These are phyloP conservation scores for Donacobius atricapilla DNA, from an alignment of 2,113 vertebrate species.

Conservation along the genomic window DNA sequence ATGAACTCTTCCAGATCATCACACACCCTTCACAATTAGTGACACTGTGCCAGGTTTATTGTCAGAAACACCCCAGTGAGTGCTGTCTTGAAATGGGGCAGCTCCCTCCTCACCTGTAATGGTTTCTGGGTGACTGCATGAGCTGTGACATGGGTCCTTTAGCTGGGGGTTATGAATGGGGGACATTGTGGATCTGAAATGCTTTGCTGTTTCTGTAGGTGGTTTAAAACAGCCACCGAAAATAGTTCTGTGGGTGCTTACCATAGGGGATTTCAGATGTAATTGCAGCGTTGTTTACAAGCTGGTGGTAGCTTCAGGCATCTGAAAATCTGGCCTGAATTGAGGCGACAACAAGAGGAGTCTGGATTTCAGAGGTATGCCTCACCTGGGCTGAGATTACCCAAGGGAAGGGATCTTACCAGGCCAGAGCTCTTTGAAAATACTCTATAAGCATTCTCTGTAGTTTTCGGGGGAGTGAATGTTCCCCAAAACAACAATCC, in stretches of 20 bases:
- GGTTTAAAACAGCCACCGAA: neutral
- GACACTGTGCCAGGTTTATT: neutral
- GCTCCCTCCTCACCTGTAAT: neutral
- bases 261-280: neutral
- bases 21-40: neutral
- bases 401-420: neutral
- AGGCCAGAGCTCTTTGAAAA: neutral
- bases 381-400: rapidly evolving
- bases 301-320: neutral
- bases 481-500: neutral
- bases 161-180: neutral
- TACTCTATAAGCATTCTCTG: neutral
- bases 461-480: neutral
- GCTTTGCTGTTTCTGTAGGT: neutral
- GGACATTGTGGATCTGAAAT: neutral
- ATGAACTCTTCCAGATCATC: neutral
- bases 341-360: neutral
- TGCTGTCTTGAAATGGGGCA: neutral
- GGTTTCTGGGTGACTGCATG: no score
- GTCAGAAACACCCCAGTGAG: neutral
- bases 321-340: neutral
- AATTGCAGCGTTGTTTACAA: neutral
- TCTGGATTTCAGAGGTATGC: neutral
- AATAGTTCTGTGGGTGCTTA: neutral
- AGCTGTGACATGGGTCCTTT: neutral